These are phyloP conservation scores for Pempheris klunzingeri DNA, from an alignment of 2,797 vertebrate genomes.

Conservation along the genomic window DNA sequence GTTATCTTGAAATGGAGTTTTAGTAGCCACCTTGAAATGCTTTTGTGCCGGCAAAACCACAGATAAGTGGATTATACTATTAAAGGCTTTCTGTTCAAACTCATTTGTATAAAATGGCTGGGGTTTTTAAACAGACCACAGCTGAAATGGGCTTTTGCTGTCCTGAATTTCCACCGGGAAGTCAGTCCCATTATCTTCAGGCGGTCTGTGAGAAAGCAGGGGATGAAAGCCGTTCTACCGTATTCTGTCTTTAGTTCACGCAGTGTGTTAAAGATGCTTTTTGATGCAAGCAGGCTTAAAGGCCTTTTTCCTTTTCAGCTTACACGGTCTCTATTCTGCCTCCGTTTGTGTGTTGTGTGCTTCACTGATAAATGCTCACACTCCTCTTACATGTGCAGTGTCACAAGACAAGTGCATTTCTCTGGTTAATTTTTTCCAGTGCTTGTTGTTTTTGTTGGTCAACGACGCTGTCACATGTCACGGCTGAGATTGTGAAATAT, in stretches of 20 bases:
- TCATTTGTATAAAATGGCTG: background rate
- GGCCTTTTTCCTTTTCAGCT: background rate
- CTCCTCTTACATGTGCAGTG: background rate
- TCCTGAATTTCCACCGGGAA: background rate
- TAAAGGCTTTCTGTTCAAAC: background rate
- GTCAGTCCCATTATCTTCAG: constrained; percentile 11
- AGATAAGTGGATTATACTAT: constrained; percentile 14
- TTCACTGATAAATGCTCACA: background rate
- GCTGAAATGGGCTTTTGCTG: background rate
- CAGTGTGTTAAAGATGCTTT: constrained; percentile 16
- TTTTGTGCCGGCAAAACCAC: background rate
- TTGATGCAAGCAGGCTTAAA: background rate
- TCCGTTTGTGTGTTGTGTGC: background rate
- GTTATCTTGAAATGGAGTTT: background rate
- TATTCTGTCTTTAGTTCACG: background rate
- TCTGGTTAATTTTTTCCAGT: constrained; percentile 4
- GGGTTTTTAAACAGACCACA: constrained; percentile 31
- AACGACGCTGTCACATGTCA: background rate
- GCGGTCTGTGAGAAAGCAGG: background rate
- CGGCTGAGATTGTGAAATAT: background rate
- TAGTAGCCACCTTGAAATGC: background rate
- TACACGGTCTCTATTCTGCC: background rate
- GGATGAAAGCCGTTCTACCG: background rate
- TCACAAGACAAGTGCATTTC: background rate
- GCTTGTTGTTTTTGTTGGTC: background rate